Conservation (phyloP, 2,797 vertebrate species). For the Spondyliosoma cantharus region DNA sequence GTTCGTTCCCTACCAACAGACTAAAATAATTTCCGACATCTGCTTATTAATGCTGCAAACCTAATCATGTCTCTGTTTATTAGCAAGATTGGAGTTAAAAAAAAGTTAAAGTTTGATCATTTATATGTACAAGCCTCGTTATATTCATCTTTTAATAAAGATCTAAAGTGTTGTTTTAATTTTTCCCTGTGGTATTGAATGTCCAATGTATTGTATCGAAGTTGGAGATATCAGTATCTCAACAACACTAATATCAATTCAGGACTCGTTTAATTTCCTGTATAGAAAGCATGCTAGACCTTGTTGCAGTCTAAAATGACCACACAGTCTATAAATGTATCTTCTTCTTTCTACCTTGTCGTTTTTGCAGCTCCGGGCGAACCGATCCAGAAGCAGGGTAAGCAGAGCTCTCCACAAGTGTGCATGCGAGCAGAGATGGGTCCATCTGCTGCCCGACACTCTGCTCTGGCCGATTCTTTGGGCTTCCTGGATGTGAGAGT, state of each 20-base stretch:
- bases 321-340: constrained; percentile 7
- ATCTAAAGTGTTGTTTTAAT: too few species aligned
- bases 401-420: constrained; percentile 75
- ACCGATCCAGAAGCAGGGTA: constrained; percentile 43
- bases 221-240: too few species aligned
- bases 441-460: constrained; percentile 82
- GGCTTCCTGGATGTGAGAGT: constrained; percentile 89
- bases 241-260: too few species aligned
- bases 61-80: not conserved
- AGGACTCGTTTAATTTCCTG: too few species aligned
- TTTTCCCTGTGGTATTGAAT: too few species aligned
- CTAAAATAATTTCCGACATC: not conserved
- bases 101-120: too few species aligned
- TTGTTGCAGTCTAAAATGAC: not conserved
- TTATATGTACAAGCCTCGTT: not conserved
- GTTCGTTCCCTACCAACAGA: not conserved
- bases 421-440: constrained; percentile 87
- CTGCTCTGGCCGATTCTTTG: constrained; percentile 82
- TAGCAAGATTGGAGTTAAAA: too few species aligned
- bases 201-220: too few species aligned
- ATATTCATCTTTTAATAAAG: not conserved
- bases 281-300: not conserved
- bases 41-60: not conserved
- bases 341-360: constrained; percentile 13
- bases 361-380: constrained; percentile 58